Conservation (phyloP, 2,888 invertebrate genomes). For the Acanthosepion pharaonis region DNA sequence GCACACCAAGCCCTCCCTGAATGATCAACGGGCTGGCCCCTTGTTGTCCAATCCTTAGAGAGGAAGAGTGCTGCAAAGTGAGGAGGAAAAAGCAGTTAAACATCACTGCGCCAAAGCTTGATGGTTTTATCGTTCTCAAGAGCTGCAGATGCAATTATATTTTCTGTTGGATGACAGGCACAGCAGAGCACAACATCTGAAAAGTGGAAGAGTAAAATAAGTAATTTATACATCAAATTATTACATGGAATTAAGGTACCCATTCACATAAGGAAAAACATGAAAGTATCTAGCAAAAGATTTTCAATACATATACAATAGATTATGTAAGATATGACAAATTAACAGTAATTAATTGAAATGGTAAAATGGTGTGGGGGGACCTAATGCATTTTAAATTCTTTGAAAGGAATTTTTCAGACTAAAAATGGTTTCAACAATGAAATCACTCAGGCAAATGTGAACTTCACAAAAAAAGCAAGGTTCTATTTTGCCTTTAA, state of each 20-base stretch:
- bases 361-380: too few relatives aligned
- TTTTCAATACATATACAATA: too few relatives aligned
- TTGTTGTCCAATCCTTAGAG: not conserved
- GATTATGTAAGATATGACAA: too few relatives aligned
- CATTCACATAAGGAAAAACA: not conserved
- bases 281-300: not conserved
- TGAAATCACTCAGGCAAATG: too few relatives aligned
- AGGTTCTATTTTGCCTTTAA: too few relatives aligned
- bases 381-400: too few relatives aligned
- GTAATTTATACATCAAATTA: not conserved
- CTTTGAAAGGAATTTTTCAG: too few relatives aligned
- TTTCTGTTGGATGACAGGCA: constrained; percentile 98
- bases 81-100: constrained; percentile 51
- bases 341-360: too few relatives aligned
- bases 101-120: constrained; percentile 96
- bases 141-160: constrained; percentile 98
- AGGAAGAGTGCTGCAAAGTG: not conserved
- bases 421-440: too few relatives aligned
- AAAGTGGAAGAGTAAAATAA: constrained; percentile 47
- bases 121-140: constrained; percentile 99
- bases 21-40: not conserved
- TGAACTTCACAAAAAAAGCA: too few relatives aligned
- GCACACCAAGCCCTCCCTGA: not conserved
- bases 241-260: too few relatives aligned
- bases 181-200: constrained; percentile 91